These are phyloP conservation scores for Tinamus guttatus DNA, from an alignment of 2,113 vertebrate species.

Conservation along the genomic window DNA sequence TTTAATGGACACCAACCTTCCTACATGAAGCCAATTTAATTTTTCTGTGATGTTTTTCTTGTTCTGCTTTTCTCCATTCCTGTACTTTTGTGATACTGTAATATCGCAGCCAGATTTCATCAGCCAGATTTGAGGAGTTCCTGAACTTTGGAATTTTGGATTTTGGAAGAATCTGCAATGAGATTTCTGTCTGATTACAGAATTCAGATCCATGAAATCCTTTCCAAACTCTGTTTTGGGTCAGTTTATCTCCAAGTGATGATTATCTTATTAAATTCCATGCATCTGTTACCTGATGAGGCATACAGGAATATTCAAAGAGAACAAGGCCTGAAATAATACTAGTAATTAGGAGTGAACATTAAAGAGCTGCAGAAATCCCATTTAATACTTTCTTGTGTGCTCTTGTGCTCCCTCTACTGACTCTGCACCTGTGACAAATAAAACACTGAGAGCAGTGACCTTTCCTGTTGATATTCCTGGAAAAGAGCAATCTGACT, in stretches of 20 bases:
- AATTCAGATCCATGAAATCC: not conserved
- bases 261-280: accelerated
- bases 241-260: not conserved
- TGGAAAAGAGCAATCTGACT: not conserved
- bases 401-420: constrained; percentile 70
- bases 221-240: not conserved
- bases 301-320: not conserved
- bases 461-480: not conserved
- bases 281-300: not conserved
- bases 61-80: not conserved
- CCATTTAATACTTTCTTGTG: not conserved
- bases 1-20: not conserved
- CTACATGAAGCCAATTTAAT: not conserved
- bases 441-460: not conserved
- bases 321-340: accelerated
- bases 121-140: not conserved
- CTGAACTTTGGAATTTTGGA: not conserved
- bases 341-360: not conserved
- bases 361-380: not conserved
- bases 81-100: no score
- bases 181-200: not conserved
- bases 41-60: accelerated
- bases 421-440: constrained; percentile 25
- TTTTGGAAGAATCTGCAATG: not conserved
- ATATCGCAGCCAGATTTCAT: no score